Conservation (phyloP, 1,140 invertebrate species). For the Listronotus oregonensis region DNA sequence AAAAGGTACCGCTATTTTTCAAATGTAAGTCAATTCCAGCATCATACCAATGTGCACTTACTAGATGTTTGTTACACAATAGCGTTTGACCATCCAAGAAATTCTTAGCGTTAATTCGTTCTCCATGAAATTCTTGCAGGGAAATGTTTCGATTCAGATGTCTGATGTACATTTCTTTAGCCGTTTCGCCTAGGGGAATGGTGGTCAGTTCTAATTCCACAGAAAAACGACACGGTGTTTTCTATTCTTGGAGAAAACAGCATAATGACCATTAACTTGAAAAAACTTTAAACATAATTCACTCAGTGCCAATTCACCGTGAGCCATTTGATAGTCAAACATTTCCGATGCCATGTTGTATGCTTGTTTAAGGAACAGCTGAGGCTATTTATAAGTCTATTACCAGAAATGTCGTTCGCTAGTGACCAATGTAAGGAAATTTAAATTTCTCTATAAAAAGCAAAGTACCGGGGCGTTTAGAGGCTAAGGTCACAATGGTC, state of each 20-base stretch:
- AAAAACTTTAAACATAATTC: not conserved
- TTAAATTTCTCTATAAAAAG: no score
- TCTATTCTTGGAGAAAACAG: not conserved
- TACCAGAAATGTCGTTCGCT: no score
- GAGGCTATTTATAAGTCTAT: no score
- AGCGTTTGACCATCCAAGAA: not conserved
- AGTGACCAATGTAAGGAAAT: no score
- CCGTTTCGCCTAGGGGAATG: not conserved
- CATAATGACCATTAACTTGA: no score
- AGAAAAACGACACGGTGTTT: not conserved
- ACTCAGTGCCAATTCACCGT: no score
- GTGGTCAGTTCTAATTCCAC: not conserved
- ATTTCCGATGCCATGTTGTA: no score
- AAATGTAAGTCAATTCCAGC: not conserved
- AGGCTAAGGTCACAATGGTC: no score
- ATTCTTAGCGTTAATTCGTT: not conserved
- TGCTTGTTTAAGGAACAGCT: no score
- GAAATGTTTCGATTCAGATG: not conserved
- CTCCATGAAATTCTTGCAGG: not conserved
- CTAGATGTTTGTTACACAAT: not conserved
- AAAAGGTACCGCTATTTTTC: not conserved
- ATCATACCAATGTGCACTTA: not conserved
- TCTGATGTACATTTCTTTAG: not conserved
- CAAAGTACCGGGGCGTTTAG: no score
- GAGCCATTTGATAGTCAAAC: no score